A percentile compares a stretch with the other conserved stretches of the same genome.
phyloP scores from a whole-genome alignment of 2,797 vertebrate genomes.

The Lophotriccus pileatus region DNA sequence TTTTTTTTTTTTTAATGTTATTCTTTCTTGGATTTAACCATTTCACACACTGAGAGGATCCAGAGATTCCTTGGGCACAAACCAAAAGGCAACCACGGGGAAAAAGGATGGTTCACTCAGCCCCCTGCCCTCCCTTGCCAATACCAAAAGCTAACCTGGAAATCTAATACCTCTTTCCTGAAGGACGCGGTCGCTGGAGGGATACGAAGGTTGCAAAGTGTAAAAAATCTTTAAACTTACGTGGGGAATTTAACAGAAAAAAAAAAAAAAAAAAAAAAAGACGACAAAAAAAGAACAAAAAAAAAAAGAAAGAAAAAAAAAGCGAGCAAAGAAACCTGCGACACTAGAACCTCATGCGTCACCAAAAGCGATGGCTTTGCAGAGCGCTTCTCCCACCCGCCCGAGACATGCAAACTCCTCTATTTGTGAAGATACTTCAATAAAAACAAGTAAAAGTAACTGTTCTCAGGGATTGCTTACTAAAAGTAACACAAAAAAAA shows the following conservation, averaged over 20 bases:
- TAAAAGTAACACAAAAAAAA: conserved; percentile 88
- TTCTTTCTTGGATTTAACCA: conserved; percentile 46
- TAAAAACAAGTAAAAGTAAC: conserved; percentile 83
- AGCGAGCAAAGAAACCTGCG: conserved; percentile 60
- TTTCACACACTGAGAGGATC: conserved; percentile 67
- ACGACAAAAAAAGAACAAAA: not conserved
- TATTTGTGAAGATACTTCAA: conserved; percentile 75
- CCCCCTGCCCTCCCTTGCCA: conserved; percentile 60
- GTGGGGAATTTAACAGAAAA: not conserved
- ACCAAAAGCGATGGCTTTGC: conserved; percentile 67
- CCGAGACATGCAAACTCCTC: conserved; percentile 63
- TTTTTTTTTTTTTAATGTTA: not conserved
- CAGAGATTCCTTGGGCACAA: conserved; percentile 69
- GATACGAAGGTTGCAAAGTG: conserved; percentile 64
- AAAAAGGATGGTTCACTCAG: conserved; percentile 65
- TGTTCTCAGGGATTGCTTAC: conserved; percentile 99
- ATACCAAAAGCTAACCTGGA: conserved; percentile 74
- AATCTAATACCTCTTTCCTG: conserved; percentile 71
- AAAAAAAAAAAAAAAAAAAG: not conserved
- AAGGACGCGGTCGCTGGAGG: conserved; percentile 60
- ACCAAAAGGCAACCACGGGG: conserved; percentile 70
- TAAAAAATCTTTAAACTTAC: conserved; percentile 4
- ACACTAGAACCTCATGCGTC: conserved; percentile 73
- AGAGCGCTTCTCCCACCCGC: conserved; percentile 54
- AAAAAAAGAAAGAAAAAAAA: not conserved